Evolutionary conservation across 2,797 vertebrate species (phyloP).

Genomic region (Melanogrammus aeglefinus): DNA sequence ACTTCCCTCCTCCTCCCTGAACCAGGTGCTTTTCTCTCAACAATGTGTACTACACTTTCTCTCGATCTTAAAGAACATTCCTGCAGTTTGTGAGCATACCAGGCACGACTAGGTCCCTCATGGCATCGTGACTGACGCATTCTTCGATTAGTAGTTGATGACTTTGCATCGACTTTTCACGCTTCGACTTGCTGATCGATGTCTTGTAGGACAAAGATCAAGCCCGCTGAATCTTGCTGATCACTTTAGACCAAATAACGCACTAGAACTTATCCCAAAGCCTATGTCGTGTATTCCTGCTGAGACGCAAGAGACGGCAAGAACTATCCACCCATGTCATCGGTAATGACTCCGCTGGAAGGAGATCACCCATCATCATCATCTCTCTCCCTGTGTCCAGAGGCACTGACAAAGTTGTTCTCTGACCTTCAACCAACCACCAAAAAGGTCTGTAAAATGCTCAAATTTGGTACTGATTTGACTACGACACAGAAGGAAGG

Average conservation of each 20-base stretch:
- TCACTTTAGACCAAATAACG: no score
- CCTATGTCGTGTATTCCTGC: no score
- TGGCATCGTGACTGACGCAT: no score
- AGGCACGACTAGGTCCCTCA: no score
- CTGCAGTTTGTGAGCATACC: conserved; percentile 38
- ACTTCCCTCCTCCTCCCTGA: conserved; percentile 39
- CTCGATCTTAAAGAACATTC: conserved; percentile 34
- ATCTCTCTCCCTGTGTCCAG: conserved; percentile 21
- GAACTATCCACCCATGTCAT: no score
- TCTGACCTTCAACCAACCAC: conserved; percentile 30
- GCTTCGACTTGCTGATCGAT: no score
- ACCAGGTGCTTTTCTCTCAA: conserved; percentile 30
- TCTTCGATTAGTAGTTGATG: no score
- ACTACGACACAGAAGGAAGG: conserved; percentile 23
- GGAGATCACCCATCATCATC: conserved; percentile 17
- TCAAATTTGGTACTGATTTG: conserved; percentile 4
- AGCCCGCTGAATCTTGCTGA: no score
- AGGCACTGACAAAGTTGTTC: conserved; percentile 20
- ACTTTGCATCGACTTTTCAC: no score
- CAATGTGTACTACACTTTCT: conserved; percentile 22
- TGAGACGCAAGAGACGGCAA: no score
- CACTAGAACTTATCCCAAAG: conserved; percentile 43
- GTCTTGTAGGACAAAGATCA: no score
- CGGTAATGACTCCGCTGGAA: conserved; percentile 36
- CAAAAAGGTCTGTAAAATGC: conserved; percentile 16